phyloP scores from a whole-genome alignment of 2,113 vertebrate genomes.

The Rhombomys opimus region DNA sequence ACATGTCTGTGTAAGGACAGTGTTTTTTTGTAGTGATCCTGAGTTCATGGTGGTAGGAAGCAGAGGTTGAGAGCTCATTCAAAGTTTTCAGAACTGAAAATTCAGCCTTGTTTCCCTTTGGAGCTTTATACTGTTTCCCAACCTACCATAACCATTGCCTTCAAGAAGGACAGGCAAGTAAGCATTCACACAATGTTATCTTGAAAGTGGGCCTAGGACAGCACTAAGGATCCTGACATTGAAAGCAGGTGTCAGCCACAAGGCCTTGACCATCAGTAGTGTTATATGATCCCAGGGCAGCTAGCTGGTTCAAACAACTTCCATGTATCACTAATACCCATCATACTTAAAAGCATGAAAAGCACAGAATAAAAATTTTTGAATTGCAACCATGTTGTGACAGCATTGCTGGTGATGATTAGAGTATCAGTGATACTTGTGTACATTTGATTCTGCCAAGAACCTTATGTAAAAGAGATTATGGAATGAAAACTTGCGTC shows the following conservation, averaged over 20 bases:
- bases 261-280: background rate
- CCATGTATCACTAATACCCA: constrained; percentile 21
- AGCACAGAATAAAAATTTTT: background rate
- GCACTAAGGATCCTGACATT: background rate
- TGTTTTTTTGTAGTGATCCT: background rate
- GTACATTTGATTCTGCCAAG: constrained; percentile 24
- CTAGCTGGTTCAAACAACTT: background rate
- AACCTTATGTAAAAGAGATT: background rate
- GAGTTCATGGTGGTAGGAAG: background rate
- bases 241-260: background rate
- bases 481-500: constrained; percentile 20
- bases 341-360: constrained; percentile 18
- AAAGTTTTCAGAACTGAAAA: constrained; percentile 1
- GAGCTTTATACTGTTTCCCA: background rate
- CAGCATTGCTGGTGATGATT: background rate
- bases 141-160: background rate
- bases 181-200: background rate
- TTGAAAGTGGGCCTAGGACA: background rate
- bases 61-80: background rate
- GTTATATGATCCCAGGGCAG: background rate
- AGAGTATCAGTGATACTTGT: background rate
- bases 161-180: background rate
- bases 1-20: background rate
- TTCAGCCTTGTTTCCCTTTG: background rate
- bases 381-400: background rate